phyloP scores from a whole-genome alignment of 2,888 invertebrate genomes.

The Enchytraeus crypticus region DNA sequence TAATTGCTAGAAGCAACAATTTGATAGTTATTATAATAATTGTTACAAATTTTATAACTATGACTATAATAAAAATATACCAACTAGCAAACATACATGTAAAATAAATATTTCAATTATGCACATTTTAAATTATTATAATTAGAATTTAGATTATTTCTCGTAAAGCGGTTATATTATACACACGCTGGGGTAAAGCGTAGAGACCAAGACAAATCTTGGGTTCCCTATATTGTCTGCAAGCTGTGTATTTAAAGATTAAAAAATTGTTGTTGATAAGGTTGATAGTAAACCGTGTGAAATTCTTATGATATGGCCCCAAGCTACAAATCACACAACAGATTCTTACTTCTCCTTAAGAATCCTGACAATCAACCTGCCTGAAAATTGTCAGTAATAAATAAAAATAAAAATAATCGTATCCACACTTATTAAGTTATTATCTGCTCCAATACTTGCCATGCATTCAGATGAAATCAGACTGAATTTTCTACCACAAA shows the following conservation, averaged over 20 bases:
- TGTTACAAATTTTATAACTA: too few relatives aligned
- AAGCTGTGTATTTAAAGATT: neutral
- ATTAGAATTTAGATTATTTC: too few relatives aligned
- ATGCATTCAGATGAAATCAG: neutral
- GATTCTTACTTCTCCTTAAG: neutral
- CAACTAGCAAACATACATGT: too few relatives aligned
- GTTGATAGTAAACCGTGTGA: neutral
- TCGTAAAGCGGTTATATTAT: neutral
- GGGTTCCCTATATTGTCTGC: neutral
- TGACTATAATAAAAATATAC: too few relatives aligned
- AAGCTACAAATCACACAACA: neutral
- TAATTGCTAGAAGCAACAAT: too few relatives aligned
- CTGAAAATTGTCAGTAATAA: neutral
- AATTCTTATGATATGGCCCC: neutral
- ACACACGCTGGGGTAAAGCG: neutral
- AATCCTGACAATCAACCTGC: too few relatives aligned
- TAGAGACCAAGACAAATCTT: neutral
- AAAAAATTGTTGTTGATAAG: neutral
- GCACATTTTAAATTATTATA: too few relatives aligned
- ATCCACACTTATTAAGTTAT: too few relatives aligned
- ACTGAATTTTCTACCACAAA: neutral
- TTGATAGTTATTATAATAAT: too few relatives aligned
- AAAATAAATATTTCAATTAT: too few relatives aligned
- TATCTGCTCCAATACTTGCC: neutral
- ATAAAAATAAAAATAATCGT: neutral